Evolutionary conservation across 2,888 invertebrate species (phyloP).

Genomic region (Gymnosoma rotundatum): DNA sequence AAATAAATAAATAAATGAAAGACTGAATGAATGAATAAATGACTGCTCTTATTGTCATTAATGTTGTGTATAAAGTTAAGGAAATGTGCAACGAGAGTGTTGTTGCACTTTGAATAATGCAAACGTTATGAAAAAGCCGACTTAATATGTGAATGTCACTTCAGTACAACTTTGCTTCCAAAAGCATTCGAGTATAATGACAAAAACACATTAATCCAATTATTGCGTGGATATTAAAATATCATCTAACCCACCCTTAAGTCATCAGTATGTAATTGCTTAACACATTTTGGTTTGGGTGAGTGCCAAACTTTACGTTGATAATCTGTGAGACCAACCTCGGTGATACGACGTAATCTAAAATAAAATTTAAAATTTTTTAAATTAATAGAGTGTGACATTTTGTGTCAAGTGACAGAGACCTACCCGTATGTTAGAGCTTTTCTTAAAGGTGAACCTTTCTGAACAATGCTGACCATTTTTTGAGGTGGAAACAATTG

Average conservation of each 20-base stretch:
- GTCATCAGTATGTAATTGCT: slow-evolving; percentile 80
- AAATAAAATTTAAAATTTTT: neutral
- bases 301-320: slow-evolving; percentile 85
- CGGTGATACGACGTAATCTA: slow-evolving; percentile 85
- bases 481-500: slow-evolving; percentile 85
- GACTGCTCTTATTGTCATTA: slow-evolving; percentile 18
- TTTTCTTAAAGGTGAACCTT: slow-evolving; percentile 86
- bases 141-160: neutral
- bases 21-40: neutral
- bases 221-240: slow-evolving; percentile 41
- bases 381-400: neutral
- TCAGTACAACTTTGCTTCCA: neutral
- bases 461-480: slow-evolving; percentile 84
- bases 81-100: slow-evolving; percentile 11
- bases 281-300: slow-evolving; percentile 84
- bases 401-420: no score
- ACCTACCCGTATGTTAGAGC: slow-evolving; percentile 85
- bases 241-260: slow-evolving; percentile 76
- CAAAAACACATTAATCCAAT: slow-evolving; percentile 40
- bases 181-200: neutral
- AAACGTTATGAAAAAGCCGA: no score
- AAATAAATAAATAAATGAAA: neutral
- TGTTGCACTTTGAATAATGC: slow-evolving; percentile 12
- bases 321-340: slow-evolving; percentile 85
- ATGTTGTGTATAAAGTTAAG: slow-evolving; percentile 11